A percentile compares a stretch with the other conserved stretches of the same genome.
These are phyloP conservation scores for Cecidostiba fungosa DNA, from an alignment of 2,888 invertebrate species.

Conservation along the genomic window DNA sequence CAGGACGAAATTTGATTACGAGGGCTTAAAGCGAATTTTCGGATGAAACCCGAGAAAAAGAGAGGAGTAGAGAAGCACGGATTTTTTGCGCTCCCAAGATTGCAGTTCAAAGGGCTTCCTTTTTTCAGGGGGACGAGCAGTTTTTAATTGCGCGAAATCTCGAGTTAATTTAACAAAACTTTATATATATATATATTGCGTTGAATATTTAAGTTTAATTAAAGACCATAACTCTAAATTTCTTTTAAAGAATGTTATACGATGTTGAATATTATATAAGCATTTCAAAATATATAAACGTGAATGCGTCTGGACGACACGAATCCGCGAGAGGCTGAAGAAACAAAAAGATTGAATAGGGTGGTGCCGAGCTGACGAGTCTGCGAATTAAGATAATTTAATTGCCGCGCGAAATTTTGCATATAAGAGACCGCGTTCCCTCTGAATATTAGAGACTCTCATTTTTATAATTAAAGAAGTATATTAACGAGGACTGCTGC, in stretches of 20 bases:
- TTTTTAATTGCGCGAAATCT: background rate
- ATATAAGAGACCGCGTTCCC: background rate
- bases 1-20: constrained; percentile 41
- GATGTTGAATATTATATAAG: no score
- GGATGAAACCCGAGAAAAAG: background rate
- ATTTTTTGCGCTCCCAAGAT: background rate
- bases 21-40: constrained; percentile 32
- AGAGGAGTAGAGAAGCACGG: background rate
- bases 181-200: no score
- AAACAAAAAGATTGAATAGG: constrained; percentile 37
- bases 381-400: constrained; percentile 47
- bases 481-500: background rate
- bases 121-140: background rate
- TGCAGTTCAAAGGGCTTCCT: background rate
- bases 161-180: background rate
- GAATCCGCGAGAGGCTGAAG: background rate
- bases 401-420: constrained; percentile 6
- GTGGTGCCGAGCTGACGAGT: background rate
- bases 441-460: background rate
- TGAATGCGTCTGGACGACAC: no score
- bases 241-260: no score
- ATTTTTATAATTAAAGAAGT: constrained; percentile 22
- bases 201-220: background rate
- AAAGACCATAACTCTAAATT: no score
- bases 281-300: constrained; percentile 17